These are phyloP conservation scores for Paratilapia polleni DNA, from an alignment of 2,113 vertebrate genomes.

Conservation along the genomic window DNA sequence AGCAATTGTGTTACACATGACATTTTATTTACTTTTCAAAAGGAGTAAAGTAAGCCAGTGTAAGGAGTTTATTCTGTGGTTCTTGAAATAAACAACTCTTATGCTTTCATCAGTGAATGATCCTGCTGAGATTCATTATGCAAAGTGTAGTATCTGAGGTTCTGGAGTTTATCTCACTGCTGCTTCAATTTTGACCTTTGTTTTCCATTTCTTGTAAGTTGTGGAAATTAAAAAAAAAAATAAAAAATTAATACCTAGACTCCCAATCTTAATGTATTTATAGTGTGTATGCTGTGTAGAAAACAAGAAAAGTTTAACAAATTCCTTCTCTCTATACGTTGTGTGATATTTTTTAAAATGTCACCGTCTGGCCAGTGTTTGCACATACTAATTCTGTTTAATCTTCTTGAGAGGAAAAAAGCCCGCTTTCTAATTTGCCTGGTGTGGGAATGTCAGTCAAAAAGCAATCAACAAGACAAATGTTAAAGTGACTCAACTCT, in stretches of 20 bases:
- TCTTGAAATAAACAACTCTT: not conserved
- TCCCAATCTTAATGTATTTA: not conserved
- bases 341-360: constrained; percentile 23
- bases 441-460: constrained; percentile 43
- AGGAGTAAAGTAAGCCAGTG: not conserved
- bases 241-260: fast-evolving
- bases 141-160: not conserved
- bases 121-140: not conserved
- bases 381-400: constrained; percentile 32
- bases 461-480: constrained; percentile 67
- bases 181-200: not conserved
- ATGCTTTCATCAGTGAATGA: not conserved
- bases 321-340: not conserved
- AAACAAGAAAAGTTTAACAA: not conserved
- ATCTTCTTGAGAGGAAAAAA: constrained; percentile 13
- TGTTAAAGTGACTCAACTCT: constrained; percentile 43
- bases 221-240: fast-evolving
- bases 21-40: not conserved
- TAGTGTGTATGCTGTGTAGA: not conserved
- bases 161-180: not conserved
- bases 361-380: constrained; percentile 21
- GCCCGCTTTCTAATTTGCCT: constrained; percentile 33
- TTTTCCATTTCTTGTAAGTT: not conserved
- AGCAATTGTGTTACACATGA: not conserved
- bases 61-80: not conserved